These are phyloP conservation scores for Platycheirus albimanus DNA, from an alignment of 2,888 invertebrate species.

Conservation along the genomic window DNA sequence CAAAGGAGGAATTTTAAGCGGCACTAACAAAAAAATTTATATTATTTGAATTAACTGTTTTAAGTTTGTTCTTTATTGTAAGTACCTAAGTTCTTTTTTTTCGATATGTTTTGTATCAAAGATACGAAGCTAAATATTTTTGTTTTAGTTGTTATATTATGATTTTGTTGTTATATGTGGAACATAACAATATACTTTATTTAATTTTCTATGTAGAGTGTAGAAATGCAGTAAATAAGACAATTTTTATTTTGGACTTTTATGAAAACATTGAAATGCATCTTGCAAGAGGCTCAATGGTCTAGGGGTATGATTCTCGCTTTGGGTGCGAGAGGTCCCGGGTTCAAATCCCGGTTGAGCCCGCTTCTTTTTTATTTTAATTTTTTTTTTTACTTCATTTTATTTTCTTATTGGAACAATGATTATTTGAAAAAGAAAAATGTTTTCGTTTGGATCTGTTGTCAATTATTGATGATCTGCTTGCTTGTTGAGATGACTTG, in stretches of 20 bases:
- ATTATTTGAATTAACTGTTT: slow-evolving; percentile 26
- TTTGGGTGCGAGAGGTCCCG: slow-evolving; percentile 75
- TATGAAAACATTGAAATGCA: not conserved
- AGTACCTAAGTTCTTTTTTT: not conserved
- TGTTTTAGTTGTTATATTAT: not conserved
- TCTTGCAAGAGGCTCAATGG: slow-evolving; percentile 60
- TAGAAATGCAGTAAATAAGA: not conserved
- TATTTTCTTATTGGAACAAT: too few relatives aligned
- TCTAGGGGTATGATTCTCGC: slow-evolving; percentile 75
- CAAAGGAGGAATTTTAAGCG: slow-evolving; percentile 43
- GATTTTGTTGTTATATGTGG: slow-evolving; percentile 28
- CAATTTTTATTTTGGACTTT: not conserved
- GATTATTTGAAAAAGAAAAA: too few relatives aligned
- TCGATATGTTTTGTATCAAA: slow-evolving; percentile 34
- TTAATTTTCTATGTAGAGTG: not conserved
- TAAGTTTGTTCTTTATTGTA: slow-evolving; percentile 23
- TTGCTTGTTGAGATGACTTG: too few relatives aligned
- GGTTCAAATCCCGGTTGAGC: slow-evolving; percentile 75
- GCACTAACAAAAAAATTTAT: not conserved
- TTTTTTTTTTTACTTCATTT: too few relatives aligned
- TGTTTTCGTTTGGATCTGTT: too few relatives aligned
- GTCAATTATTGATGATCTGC: too few relatives aligned
- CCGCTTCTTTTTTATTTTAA: slow-evolving; percentile 31
- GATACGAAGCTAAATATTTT: not conserved
- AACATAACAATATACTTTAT: slow-evolving; percentile 20